These are phyloP conservation scores for Serripes groenlandicus DNA, from an alignment of 2,888 invertebrate species.

Conservation along the genomic window DNA sequence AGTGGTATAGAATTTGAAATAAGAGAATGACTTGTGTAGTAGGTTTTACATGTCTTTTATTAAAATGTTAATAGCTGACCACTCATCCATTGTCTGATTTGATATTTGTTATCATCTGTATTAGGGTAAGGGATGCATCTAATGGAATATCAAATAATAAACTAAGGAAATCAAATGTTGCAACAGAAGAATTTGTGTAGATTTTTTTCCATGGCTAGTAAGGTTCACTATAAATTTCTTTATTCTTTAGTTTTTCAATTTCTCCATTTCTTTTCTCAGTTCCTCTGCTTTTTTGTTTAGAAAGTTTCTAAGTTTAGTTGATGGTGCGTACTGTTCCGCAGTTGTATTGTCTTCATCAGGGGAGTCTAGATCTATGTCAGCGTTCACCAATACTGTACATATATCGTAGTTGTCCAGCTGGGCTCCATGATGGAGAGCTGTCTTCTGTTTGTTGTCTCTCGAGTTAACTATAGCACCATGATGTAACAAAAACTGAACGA, in stretches of 20 bases:
- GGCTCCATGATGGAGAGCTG: slow-evolving; percentile 77
- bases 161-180: too few species aligned
- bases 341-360: slow-evolving; percentile 73
- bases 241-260: background rate
- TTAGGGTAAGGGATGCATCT: too few species aligned
- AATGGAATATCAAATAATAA: too few species aligned
- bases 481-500: slow-evolving; percentile 69
- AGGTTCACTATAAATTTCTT: background rate
- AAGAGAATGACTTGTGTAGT: too few species aligned
- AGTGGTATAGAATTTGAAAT: too few species aligned
- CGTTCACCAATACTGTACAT: slow-evolving; percentile 67
- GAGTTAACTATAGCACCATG: slow-evolving; percentile 74
- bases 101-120: too few species aligned
- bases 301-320: slow-evolving; percentile 44
- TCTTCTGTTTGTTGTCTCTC: slow-evolving; percentile 75
- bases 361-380: slow-evolving; percentile 70
- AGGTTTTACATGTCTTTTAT: too few species aligned
- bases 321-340: slow-evolving; percentile 70
- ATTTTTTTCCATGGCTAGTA: background rate
- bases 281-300: background rate
- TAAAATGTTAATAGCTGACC: too few species aligned
- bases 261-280: background rate
- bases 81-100: too few species aligned
- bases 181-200: background rate
- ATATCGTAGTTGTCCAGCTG: slow-evolving; percentile 64